phyloP scores from a whole-genome alignment of 2,888 invertebrate species.

The Monopis laevigella region DNA sequence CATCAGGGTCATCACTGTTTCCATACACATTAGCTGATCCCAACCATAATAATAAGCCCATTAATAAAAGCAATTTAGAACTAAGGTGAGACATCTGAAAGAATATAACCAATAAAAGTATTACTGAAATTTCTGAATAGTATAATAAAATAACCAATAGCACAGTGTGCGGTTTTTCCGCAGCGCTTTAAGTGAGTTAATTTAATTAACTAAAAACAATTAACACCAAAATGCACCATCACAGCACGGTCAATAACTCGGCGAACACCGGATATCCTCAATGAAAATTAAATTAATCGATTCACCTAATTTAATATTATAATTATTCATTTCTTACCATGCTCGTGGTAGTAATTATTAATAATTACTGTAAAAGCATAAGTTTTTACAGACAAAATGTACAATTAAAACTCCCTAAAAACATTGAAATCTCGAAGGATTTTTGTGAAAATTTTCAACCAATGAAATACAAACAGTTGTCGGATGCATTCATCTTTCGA shows the following conservation, averaged over 20 bases:
- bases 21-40: slow-evolving; percentile 26
- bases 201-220: slow-evolving; percentile 29
- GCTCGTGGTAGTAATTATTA: slow-evolving; percentile 10
- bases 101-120: slow-evolving; percentile 19
- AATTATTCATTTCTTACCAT: slow-evolving; percentile 16
- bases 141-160: slow-evolving; percentile 8
- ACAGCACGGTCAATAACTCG: slow-evolving; percentile 14
- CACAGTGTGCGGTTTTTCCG: slow-evolving; percentile 16
- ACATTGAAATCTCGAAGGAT: slow-evolving; percentile 20
- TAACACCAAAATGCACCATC: not conserved
- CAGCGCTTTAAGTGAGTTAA: slow-evolving; percentile 24
- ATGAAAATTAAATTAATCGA: not conserved
- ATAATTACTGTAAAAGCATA: slow-evolving; percentile 9
- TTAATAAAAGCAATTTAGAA: slow-evolving; percentile 31
- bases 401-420: slow-evolving; percentile 10
- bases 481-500: slow-evolving; percentile 17
- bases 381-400: slow-evolving; percentile 3
- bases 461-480: slow-evolving; percentile 62
- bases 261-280: slow-evolving; percentile 41
- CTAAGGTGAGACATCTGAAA: slow-evolving; percentile 54
- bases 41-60: slow-evolving; percentile 38
- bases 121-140: not conserved
- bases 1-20: slow-evolving; percentile 33
- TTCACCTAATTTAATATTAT: not conserved
- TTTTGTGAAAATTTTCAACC: slow-evolving; percentile 31